A percentile compares a stretch with the other conserved stretches of the same genome.
These are phyloP conservation scores for Germaria angustata DNA, from an alignment of 2,888 invertebrate species.

Conservation along the genomic window DNA sequence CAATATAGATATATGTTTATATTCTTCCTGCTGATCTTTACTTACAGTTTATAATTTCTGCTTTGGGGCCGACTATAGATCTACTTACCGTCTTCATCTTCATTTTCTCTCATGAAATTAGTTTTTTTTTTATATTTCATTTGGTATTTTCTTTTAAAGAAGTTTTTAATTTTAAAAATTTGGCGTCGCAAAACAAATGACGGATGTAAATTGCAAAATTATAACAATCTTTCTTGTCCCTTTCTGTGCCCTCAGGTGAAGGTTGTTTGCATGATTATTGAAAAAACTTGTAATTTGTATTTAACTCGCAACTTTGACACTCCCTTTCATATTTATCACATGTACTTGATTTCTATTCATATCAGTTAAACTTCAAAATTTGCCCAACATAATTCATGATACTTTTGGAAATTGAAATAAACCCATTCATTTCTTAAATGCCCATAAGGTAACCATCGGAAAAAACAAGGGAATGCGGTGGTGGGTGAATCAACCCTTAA, in stretches of 20 bases:
- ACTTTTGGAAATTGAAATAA: conserved; percentile 21
- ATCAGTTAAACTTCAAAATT: not conserved
- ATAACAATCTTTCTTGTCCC: no score
- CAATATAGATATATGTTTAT: no score
- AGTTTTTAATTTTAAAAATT: no score
- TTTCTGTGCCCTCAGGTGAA: conserved; percentile 35
- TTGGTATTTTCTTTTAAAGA: no score
- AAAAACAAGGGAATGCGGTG: not conserved
- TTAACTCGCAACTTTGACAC: conserved; percentile 9
- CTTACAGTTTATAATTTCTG: no score
- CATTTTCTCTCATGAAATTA: no score
- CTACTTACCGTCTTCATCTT: no score
- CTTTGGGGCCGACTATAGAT: no score
- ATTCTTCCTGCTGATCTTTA: no score
- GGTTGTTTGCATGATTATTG: conserved; percentile 19
- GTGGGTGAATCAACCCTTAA: conserved; percentile 41
- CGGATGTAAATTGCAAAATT: no score
- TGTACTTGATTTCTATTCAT: conserved; percentile 1
- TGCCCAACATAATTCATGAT: conserved; percentile 29
- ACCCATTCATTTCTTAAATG: not conserved
- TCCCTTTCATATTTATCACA: conserved; percentile 14
- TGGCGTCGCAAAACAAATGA: no score
- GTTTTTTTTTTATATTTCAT: no score
- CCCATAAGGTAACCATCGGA: not conserved
- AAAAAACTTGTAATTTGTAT: conserved; percentile 24